Base-by-base conservation (phyloP, 2,797 vertebrate genomes). In the Apogon talboti region DNA sequence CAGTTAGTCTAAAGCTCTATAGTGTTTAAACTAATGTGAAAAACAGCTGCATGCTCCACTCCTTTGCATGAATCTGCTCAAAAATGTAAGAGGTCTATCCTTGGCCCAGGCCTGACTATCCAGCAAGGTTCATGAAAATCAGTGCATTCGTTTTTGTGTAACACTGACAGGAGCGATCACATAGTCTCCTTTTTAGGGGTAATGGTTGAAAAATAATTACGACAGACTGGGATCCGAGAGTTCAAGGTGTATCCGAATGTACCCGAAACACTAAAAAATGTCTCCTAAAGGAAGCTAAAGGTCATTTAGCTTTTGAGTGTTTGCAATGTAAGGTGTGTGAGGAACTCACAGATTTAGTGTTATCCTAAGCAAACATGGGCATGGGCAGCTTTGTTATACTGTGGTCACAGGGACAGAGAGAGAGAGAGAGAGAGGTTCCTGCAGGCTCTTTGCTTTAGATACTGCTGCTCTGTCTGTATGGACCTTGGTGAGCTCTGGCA, bases 281-380 rank as follows among this genome's bases (percentile, higher is more conserved):
- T 49, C 59, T 45, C 55, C 11, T n/a, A 1, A 12, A 18, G 21
- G 35, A 58, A 54, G 10, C 54, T 16, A 37, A 46, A 64, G 48
- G 61, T 71, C 15, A 47, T 47, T 11, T 28, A 37, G 21, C 11
- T 43, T 72, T 19, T 35, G 13, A 33, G 28, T 69, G 57, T 86
- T 78, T 82, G 16, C 63, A 77, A 21, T 66, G 15, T 13, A 51
- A 84, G 73, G 63, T n/a, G 65, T 81, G 66, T 57, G 47, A 61
- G 56, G n/a, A 67, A 57, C 43, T 66, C 10, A 65, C 44, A 60
- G 58, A 77, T 86, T 83, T 70, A 46, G 56, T 45, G 57, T 69
- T 43, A 78, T 72, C 68, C 60, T 78, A 8, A 71, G 47, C 67
- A 89, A 92, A 89, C 77, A 88, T 11, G 64, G 28, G 58, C 75